Conservation (phyloP, 2,888 invertebrate species). For the Scaeva pyrastri region DNA sequence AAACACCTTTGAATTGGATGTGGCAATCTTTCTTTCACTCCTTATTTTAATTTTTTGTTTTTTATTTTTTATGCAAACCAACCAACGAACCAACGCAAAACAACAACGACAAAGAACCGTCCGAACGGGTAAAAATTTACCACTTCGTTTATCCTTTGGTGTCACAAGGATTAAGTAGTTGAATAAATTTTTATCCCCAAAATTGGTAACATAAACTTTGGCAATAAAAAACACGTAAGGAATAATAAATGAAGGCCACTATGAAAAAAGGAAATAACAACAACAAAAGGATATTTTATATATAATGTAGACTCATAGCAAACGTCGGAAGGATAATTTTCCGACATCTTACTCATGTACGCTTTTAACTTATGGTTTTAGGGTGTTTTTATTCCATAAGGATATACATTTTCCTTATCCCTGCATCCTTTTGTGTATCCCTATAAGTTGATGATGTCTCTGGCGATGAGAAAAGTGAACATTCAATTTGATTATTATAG, state of each 20-base stretch:
- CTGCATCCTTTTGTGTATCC: neutral
- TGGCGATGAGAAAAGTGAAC: constrained; percentile 55
- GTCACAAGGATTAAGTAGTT: constrained; percentile 74
- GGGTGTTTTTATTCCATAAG: constrained; percentile 23
- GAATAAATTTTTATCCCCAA: constrained; percentile 74
- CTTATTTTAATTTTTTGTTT: neutral
- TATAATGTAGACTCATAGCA: neutral
- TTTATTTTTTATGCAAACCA: neutral
- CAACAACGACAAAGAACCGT: neutral
- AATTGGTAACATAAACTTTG: constrained; percentile 75
- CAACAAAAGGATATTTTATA: constrained; percentile 16
- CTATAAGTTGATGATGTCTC: constrained; percentile 27
- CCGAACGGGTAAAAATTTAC: constrained; percentile 14
- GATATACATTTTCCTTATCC: constrained; percentile 1
- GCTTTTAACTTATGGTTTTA: constrained; percentile 43
- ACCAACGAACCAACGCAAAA: neutral
- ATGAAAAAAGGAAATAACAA: neutral
- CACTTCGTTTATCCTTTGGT: constrained; percentile 34
- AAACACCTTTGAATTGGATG: constrained; percentile 38
- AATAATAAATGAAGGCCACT: constrained; percentile 71
- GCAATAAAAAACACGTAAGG: constrained; percentile 73
- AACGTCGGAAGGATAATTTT: neutral
- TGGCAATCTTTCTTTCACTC: neutral
- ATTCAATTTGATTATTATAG: constrained; percentile 72
- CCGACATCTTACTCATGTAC: constrained; percentile 28